Percentiles rank a stretch among this genome's conserved stretches.
These are phyloP conservation scores for Pantelozetes paolii DNA, from an alignment of 2,888 invertebrate species.

Conservation along the genomic window DNA sequence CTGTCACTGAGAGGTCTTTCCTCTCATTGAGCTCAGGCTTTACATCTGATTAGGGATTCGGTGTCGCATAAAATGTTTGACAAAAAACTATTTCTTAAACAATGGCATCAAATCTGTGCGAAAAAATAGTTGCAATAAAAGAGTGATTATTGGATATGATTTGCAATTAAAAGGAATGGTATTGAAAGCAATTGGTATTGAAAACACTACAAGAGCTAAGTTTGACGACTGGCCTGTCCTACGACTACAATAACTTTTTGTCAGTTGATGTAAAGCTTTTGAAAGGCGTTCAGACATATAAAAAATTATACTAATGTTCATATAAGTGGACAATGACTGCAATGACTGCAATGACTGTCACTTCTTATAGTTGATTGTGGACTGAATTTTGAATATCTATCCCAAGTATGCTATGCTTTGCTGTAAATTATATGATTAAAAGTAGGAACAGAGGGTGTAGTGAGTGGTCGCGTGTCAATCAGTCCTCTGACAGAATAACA, in stretches of 20 bases:
- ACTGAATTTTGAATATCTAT: conserved; percentile 1
- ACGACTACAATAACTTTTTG: conserved; percentile 11
- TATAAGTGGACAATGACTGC: conserved; percentile 37
- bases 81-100: not conserved
- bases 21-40: not conserved
- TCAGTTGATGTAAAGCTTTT: conserved; percentile 5
- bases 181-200: not conserved
- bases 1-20: conserved; percentile 10
- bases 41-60: conserved; percentile 24
- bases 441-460: conserved; percentile 22
- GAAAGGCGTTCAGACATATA: conserved; percentile 23
- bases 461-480: conserved; percentile 37
- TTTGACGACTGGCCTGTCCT: not conserved
- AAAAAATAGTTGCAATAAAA: conserved; percentile 22
- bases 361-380: conserved; percentile 5
- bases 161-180: conserved; percentile 35
- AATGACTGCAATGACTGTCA: conserved; percentile 9
- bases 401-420: conserved; percentile 26
- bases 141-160: conserved; percentile 23
- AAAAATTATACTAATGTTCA: conserved; percentile 22
- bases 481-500: conserved; percentile 31
- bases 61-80: conserved; percentile 21
- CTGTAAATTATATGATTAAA: conserved; percentile 38
- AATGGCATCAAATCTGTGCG: not conserved
- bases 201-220: not conserved